Percentiles rank a stretch among this genome's conserved stretches.
These are phyloP conservation scores for Gambusia affinis DNA, from an alignment of 2,113 vertebrate genomes.

Conservation along the genomic window DNA sequence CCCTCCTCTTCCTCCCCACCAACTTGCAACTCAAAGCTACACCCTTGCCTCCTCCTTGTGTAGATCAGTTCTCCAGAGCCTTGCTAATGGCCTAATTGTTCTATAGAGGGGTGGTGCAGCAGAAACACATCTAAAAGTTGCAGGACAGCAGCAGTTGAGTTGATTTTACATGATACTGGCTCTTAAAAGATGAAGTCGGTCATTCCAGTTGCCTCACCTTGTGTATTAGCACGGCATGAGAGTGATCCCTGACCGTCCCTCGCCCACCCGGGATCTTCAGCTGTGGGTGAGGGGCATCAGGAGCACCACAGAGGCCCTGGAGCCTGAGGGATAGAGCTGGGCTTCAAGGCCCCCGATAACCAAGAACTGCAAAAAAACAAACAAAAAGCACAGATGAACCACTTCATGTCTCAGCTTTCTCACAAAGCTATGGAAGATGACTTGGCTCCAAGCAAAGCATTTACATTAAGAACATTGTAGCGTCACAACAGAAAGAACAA, in stretches of 20 bases:
- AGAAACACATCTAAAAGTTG: too few relatives aligned
- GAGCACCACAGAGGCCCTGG: conserved; percentile 99
- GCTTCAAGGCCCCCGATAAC: conserved; percentile 86
- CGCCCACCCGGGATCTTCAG: conserved; percentile 99
- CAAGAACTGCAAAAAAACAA: conserved; percentile 81
- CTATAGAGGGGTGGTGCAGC: too few relatives aligned
- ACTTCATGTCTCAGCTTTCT: not conserved
- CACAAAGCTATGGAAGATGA: not conserved
- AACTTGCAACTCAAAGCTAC: too few relatives aligned
- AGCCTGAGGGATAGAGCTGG: conserved; percentile 92
- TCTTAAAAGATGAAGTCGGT: too few relatives aligned
- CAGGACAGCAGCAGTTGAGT: too few relatives aligned
- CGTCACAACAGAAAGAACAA: not conserved
- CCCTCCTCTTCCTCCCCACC: too few relatives aligned
- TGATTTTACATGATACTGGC: too few relatives aligned
- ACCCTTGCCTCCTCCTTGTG: too few relatives aligned
- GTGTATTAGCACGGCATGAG: conserved; percentile 91
- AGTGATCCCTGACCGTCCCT: conserved; percentile 99
- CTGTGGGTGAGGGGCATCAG: conserved; percentile 99
- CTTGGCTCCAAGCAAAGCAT: not conserved
- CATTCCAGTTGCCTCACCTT: conserved; percentile 81
- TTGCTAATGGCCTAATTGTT: too few relatives aligned
- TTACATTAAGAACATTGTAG: not conserved
- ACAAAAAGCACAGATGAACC: not conserved
- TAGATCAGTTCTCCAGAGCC: too few relatives aligned